Conservation (phyloP, 64 coral and sea anemone species). For the Montipora sp. region DNA sequence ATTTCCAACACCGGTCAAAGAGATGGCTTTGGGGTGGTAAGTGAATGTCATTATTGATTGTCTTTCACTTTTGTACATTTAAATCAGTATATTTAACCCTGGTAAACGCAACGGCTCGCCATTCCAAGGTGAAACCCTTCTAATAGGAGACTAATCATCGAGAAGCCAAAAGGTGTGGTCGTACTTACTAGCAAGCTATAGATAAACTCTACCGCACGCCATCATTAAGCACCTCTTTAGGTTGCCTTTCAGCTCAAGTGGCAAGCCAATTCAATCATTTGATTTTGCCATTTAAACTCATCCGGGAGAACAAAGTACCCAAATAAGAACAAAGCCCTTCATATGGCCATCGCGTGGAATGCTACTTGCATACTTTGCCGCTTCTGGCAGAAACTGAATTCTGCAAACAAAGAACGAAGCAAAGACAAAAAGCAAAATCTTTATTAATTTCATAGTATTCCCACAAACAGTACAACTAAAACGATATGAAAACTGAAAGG, state of each 20-base stretch:
- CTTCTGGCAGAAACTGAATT: no score
- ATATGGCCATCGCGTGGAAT: background rate
- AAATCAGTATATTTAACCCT: no score
- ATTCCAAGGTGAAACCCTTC: no score
- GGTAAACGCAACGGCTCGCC: no score
- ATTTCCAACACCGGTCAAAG: background rate
- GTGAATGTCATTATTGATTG: background rate
- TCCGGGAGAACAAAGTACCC: background rate
- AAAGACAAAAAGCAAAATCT: no score
- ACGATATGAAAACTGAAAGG: no score
- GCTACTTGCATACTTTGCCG: background rate
- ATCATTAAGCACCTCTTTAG: background rate
- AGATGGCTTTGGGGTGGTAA: constrained; percentile 32
- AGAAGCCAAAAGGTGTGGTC: background rate
- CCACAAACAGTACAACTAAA: no score
- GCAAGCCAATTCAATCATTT: background rate
- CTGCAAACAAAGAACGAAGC: no score
- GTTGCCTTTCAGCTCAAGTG: background rate
- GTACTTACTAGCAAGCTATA: background rate
- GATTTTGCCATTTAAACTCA: background rate
- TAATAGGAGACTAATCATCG: background rate
- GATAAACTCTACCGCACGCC: background rate
- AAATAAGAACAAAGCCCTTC: background rate
- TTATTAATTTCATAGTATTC: background rate
- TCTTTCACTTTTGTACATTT: background rate